Percentiles rank a stretch among this genome's conserved stretches.
These are phyloP conservation scores for Tinea trinotella DNA, from an alignment of 2,888 invertebrate genomes.

Conservation along the genomic window DNA sequence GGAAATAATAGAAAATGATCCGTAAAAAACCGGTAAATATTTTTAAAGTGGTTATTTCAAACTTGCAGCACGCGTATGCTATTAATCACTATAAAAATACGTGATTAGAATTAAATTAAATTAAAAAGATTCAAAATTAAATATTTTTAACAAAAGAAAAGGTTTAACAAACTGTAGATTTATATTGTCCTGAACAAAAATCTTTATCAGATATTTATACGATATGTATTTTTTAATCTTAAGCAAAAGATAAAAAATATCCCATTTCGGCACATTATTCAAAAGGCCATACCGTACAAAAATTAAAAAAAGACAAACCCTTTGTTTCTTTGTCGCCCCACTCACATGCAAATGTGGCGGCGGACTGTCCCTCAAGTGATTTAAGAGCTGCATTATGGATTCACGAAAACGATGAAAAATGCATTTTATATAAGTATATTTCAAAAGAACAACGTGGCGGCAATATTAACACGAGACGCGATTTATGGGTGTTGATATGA, in stretches of 20 bases:
- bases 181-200: neutral
- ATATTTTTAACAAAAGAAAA: neutral
- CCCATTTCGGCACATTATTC: conserved; percentile 5
- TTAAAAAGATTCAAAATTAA: too few relatives aligned
- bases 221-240: neutral
- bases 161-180: neutral
- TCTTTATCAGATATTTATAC: neutral
- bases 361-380: conserved; percentile 44
- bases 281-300: conserved; percentile 16
- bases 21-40: too few relatives aligned
- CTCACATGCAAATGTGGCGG: conserved; percentile 56
- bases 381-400: conserved; percentile 53
- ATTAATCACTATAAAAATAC: neutral
- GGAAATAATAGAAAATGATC: too few relatives aligned
- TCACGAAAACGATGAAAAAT: conserved; percentile 49
- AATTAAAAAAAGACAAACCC: conserved; percentile 29
- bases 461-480: conserved; percentile 38
- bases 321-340: conserved; percentile 67
- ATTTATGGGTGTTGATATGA: conserved; percentile 47
- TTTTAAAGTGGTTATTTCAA: neutral
- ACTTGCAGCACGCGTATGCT: neutral
- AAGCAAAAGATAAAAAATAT: neutral
- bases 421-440: conserved; percentile 26
- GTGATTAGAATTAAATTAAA: neutral
- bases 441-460: conserved; percentile 28